Evolutionary conservation across 1,140 invertebrate genomes (phyloP), one percentile per base, ranked within the genome.

Genomic region (Thaumatotibia leucotreta): DNA sequence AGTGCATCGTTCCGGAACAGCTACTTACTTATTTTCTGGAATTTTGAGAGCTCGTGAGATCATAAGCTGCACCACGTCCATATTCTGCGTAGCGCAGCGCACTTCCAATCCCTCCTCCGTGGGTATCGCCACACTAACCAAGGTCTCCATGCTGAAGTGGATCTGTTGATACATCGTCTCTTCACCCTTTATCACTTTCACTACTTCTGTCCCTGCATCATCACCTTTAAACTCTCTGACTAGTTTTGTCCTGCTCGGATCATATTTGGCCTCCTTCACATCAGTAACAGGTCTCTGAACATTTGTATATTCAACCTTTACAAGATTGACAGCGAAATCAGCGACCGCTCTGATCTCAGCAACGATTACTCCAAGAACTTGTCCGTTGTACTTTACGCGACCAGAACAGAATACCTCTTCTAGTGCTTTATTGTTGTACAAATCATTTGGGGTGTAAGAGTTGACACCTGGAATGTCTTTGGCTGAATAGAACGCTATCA

Each of bases 331-430:
- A 6, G 95, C 95, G 35, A 92, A 89, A 10, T 94, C 89, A 1
- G 95, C 95, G 50, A 93, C 75, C 11, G 89, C 80, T 64, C 93
- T 86, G 49, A 89, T 93, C 61, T 93, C 81, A 0, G 95, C 96
- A 0, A 95, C 93, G 1, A 97, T 92, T 5, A 97, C 83, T 0
- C 95, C 96, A 9, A 96, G 76, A 0, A 95, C 92, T 77, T 97
- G 95, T 6, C 95, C 94, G 45, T 94, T 94, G 78, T 93, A 95
- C 17, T 88, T 77, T 0, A 96, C 92, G 10, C 72, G 68, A 4
- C 80, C 82, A 33, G n/a, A n/a, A n/a, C n/a, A n/a, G n/a, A n/a
- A n/a, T n/a, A n/a, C n/a, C n/a, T n/a, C n/a, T n/a, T n/a, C 76
- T 69, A 65, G 89, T 92, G 71, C 93, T 86, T 11, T 93, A 76